Evolutionary conservation across 2,888 invertebrate genomes (phyloP).

Genomic region (Tachina fera): DNA sequence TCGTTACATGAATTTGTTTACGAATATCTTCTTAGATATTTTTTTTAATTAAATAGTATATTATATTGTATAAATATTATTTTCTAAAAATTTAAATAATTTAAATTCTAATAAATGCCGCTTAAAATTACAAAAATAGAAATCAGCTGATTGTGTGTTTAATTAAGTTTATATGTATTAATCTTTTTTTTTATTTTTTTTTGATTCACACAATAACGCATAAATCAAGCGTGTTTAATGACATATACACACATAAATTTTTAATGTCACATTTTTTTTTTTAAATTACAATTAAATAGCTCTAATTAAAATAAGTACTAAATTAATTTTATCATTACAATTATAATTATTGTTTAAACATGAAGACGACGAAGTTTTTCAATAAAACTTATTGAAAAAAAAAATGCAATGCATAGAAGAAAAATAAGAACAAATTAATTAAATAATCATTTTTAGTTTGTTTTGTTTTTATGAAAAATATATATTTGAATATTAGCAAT

Average conservation of each 20-base stretch:
- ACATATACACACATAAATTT: not conserved
- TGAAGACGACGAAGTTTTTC: not conserved
- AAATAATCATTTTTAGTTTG: conserved; percentile 75
- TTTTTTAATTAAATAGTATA: conserved; percentile 38
- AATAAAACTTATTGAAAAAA: conserved; percentile 50
- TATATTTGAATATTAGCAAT: conserved; percentile 72
- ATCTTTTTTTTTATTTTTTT: too few relatives aligned
- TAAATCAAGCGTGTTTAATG: not conserved
- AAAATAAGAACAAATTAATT: conserved; percentile 80
- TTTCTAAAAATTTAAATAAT: conserved; percentile 63
- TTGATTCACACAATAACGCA: conserved; percentile 61
- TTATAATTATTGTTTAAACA: conserved; percentile 52
- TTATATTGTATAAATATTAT: conserved; percentile 67
- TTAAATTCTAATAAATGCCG: conserved; percentile 82
- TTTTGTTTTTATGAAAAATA: conserved; percentile 25
- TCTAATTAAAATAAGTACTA: conserved; percentile 59
- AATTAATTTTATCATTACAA: conserved; percentile 7
- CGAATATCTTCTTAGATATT: conserved; percentile 13
- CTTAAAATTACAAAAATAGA: conserved; percentile 77
- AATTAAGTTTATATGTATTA: too few relatives aligned
- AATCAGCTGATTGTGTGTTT: not conserved
- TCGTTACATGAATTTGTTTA: conserved; percentile 51
- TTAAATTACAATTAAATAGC: conserved; percentile 71
- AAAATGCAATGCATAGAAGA: conserved; percentile 55
- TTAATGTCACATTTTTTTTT: conserved; percentile 11